A percentile compares a stretch with the other conserved stretches of the same genome.
Evolutionary conservation across 2,888 invertebrate species (phyloP).

Genomic region (Eumerus sabulonum): DNA sequence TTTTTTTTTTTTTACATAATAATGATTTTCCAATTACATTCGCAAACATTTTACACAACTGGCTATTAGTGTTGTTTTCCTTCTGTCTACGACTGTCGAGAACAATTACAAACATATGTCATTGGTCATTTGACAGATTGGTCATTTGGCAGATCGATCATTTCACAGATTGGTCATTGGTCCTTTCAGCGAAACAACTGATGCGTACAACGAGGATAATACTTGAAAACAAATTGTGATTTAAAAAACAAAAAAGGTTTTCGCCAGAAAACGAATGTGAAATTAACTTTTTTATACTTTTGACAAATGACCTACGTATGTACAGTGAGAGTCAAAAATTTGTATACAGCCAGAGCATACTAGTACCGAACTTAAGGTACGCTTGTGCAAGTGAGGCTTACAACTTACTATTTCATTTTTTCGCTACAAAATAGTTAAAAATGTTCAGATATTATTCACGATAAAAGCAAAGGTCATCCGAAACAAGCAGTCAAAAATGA

Average conservation of each 20-base stretch:
- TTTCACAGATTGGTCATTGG: slow-evolving; percentile 2
- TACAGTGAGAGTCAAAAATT: too few relatives aligned
- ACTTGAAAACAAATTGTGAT: slow-evolving; percentile 34
- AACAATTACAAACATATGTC: too few relatives aligned
- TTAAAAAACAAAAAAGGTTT: not conserved
- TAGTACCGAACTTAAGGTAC: too few relatives aligned
- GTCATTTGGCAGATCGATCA: not conserved
- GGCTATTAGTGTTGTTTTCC: slow-evolving; percentile 1
- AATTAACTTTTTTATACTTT: slow-evolving; percentile 37
- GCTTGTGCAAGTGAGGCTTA: too few relatives aligned
- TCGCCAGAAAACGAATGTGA: not conserved
- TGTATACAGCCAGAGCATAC: too few relatives aligned
- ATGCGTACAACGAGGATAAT: slow-evolving; percentile 45
- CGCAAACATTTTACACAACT: slow-evolving; percentile 10
- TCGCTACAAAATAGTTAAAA: too few relatives aligned
- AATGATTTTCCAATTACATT: slow-evolving; percentile 35
- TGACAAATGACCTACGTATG: too few relatives aligned
- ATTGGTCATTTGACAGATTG: slow-evolving; percentile 14
- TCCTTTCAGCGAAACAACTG: slow-evolving; percentile 18
- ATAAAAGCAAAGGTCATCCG: too few relatives aligned
- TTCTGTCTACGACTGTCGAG: too few relatives aligned
- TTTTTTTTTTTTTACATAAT: slow-evolving; percentile 36
- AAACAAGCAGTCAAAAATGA: too few relatives aligned
- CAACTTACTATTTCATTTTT: too few relatives aligned
- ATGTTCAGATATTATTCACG: too few relatives aligned